Conservation (phyloP, 2,888 invertebrate species). For the Latheticus oryzae region DNA sequence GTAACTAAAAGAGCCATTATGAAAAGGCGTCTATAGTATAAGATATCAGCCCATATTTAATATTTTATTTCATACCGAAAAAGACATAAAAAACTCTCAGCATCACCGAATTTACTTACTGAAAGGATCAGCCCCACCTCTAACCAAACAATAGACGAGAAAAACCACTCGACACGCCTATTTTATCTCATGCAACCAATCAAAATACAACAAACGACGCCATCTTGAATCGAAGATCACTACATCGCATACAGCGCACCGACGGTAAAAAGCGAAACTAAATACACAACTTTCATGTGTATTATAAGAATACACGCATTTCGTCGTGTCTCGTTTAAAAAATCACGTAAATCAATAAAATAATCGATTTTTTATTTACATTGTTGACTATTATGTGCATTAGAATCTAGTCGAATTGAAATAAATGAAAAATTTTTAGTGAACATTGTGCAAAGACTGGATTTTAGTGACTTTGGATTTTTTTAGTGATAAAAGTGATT, state of each 20-base stretch:
- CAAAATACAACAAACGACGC: conserved; percentile 50
- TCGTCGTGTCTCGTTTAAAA: conserved; percentile 57
- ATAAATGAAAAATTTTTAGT: conserved; percentile 27
- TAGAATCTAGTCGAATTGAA: conserved; percentile 42
- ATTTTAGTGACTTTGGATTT: conserved; percentile 20
- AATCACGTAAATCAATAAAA: conserved; percentile 59
- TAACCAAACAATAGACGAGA: conserved; percentile 43
- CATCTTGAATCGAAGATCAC: conserved; percentile 57
- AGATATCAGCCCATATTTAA: conserved; percentile 62
- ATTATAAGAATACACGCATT: conserved; percentile 58
- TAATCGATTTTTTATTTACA: conserved; percentile 52
- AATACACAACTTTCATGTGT: conserved; percentile 56
- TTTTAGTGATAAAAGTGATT: conserved; percentile 18
- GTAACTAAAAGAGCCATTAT: conserved; percentile 34
- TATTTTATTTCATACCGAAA: conserved; percentile 60
- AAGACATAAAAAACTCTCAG: conserved; percentile 52
- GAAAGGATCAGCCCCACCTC: conserved; percentile 46
- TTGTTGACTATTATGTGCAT: conserved; percentile 43
- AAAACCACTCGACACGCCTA: conserved; percentile 52
- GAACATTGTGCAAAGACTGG: conserved; percentile 18
- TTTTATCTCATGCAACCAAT: conserved; percentile 54
- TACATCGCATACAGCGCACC: conserved; percentile 56
- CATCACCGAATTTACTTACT: conserved; percentile 54
- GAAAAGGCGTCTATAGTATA: conserved; percentile 45
- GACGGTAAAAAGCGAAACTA: conserved; percentile 57